These are phyloP conservation scores for Cirrhinus mrigala DNA, from an alignment of 2,797 vertebrate genomes.

Conservation along the genomic window DNA sequence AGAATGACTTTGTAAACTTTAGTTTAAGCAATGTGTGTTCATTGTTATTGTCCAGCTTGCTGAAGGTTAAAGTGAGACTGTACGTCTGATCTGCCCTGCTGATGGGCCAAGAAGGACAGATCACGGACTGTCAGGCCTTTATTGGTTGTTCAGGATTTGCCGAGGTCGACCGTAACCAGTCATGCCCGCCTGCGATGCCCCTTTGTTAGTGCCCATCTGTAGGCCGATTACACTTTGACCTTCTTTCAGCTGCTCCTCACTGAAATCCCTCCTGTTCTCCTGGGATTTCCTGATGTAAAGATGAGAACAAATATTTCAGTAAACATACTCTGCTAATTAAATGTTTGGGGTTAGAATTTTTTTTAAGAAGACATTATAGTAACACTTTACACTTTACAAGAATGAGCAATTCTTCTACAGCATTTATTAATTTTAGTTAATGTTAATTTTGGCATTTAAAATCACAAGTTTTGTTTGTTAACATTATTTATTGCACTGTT, in stretches of 20 bases:
- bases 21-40: slow-evolving; percentile 38
- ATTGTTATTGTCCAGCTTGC: slow-evolving; percentile 45
- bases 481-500: no score
- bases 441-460: no score
- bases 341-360: not conserved
- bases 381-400: no score
- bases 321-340: not conserved
- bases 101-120: slow-evolving; percentile 50
- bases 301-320: slow-evolving; percentile 14
- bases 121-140: not conserved
- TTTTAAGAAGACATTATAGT: no score
- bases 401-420: no score
- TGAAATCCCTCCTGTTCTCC: slow-evolving; percentile 93
- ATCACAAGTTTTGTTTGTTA: no score
- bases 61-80: slow-evolving; percentile 35
- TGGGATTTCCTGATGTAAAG: slow-evolving; percentile 87
- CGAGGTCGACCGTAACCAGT: slow-evolving; percentile 89
- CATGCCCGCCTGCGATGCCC: slow-evolving; percentile 94
- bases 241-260: slow-evolving; percentile 90
- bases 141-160: slow-evolving; percentile 88
- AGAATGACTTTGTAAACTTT: slow-evolving; percentile 13
- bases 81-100: slow-evolving; percentile 54
- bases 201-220: slow-evolving; percentile 96
- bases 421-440: no score
- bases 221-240: slow-evolving; percentile 93